phyloP scores from a whole-genome alignment of 2,797 vertebrate genomes.

The Enteromius paludinosus region DNA sequence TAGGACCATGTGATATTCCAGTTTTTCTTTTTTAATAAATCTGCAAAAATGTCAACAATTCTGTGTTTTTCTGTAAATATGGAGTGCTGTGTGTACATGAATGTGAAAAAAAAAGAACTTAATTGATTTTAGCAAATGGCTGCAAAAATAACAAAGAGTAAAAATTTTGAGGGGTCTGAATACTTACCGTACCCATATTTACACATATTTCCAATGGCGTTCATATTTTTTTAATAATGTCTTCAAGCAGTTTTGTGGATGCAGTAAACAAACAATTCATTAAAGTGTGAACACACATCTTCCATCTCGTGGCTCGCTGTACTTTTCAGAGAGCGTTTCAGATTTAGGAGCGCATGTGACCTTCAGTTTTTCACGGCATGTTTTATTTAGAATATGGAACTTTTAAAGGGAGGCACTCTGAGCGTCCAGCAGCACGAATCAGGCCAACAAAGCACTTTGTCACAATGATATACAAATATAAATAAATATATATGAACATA shows the following conservation, averaged over 20 bases:
- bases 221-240: not conserved
- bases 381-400: slow-evolving; percentile 68
- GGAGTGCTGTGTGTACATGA: no score
- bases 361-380: slow-evolving; percentile 58
- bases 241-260: not conserved
- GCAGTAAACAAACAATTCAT: not conserved
- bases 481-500: not conserved
- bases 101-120: no score
- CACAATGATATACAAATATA: slow-evolving; percentile 44
- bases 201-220: no score
- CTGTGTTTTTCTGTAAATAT: no score
- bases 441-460: slow-evolving; percentile 50
- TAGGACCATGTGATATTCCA: no score
- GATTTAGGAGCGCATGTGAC: not conserved
- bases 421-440: slow-evolving; percentile 53
- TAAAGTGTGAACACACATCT: not conserved
- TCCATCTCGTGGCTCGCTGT: not conserved
- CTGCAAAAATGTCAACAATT: no score
- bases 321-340: not conserved
- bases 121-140: no score
- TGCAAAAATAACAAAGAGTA: no score
- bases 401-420: slow-evolving; percentile 55
- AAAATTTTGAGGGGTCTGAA: no score
- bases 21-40: no score
- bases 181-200: no score